A percentile compares a stretch with the other conserved stretches of the same genome.
These are phyloP conservation scores for Ceratosolen fusciceps DNA, from an alignment of 1,140 invertebrate genomes.

Conservation along the genomic window DNA sequence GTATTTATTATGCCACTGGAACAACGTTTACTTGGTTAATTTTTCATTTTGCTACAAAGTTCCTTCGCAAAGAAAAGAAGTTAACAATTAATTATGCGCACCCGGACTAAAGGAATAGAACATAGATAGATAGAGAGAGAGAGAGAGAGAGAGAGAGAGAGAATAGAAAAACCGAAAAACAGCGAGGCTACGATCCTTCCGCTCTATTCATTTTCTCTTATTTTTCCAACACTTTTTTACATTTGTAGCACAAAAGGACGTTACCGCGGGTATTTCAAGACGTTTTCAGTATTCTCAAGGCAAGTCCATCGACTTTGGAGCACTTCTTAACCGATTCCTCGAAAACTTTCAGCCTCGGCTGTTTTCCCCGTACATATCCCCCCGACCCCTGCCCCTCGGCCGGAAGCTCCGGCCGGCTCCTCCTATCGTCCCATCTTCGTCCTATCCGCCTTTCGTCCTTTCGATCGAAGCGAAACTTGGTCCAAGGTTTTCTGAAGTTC, in stretches of 20 bases:
- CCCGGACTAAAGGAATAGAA: neutral
- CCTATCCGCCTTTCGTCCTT: conserved; percentile 15
- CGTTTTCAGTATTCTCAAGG: conserved; percentile 47
- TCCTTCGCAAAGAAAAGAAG: neutral
- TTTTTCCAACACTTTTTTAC: conserved; percentile 10
- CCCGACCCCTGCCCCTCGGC: no score
- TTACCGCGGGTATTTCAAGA: conserved; percentile 30
- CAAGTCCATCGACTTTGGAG: conserved; percentile 46
- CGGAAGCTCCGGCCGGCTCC: neutral
- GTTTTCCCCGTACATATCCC: conserved; percentile 38
- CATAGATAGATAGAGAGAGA: neutral
- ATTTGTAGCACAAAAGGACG: conserved; percentile 11
- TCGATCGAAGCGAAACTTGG: conserved; percentile 43
- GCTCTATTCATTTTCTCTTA: neutral
- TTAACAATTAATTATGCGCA: neutral
- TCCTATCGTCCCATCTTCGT: neutral
- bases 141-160: neutral
- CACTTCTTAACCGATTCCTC: conserved; percentile 49
- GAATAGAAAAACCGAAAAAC: neutral
- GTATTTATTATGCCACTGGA: neutral
- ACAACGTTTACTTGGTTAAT: neutral
- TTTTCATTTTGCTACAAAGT: neutral
- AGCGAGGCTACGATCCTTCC: neutral
- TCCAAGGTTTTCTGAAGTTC: conserved; percentile 44
- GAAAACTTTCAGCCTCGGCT: conserved; percentile 45